These are phyloP conservation scores for Callyntrura sp. DNA, from an alignment of 2,888 invertebrate genomes.

Conservation along the genomic window DNA sequence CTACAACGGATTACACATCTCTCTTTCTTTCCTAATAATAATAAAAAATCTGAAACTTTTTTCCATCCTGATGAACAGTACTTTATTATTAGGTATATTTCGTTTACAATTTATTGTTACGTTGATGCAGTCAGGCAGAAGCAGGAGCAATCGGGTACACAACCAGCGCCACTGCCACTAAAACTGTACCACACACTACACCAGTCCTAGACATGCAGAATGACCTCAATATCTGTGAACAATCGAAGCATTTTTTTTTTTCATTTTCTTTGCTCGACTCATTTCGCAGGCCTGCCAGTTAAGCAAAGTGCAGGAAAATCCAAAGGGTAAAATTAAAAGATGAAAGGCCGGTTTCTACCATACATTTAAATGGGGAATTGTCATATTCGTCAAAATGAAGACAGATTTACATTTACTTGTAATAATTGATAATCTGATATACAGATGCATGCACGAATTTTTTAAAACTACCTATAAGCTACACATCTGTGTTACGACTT, in stretches of 20 bases:
- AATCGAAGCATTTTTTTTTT: slow-evolving; percentile 78
- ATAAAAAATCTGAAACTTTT: slow-evolving; percentile 31
- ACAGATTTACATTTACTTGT: not conserved
- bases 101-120: slow-evolving; percentile 45
- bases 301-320: not conserved
- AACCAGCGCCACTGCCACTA: not conserved
- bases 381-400: slow-evolving; percentile 28
- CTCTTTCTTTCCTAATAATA: slow-evolving; percentile 36
- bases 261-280: not conserved
- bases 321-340: slow-evolving; percentile 7
- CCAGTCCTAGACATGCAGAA: slow-evolving; percentile 43
- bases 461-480: not conserved
- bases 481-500: not conserved
- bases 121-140: slow-evolving; percentile 8
- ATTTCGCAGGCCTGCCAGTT: not conserved
- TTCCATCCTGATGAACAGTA: slow-evolving; percentile 57
- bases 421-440: slow-evolving; percentile 23
- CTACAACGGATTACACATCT: slow-evolving; percentile 18
- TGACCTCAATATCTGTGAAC: slow-evolving; percentile 76
- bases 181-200: slow-evolving; percentile 8
- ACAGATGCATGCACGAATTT: not conserved
- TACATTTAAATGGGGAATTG: not conserved
- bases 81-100: slow-evolving; percentile 49
- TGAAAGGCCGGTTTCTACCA: not conserved
- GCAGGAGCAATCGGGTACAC: not conserved